phyloP scores from a whole-genome alignment of 2,797 vertebrate genomes.

The Knipowitschia caucasica region DNA sequence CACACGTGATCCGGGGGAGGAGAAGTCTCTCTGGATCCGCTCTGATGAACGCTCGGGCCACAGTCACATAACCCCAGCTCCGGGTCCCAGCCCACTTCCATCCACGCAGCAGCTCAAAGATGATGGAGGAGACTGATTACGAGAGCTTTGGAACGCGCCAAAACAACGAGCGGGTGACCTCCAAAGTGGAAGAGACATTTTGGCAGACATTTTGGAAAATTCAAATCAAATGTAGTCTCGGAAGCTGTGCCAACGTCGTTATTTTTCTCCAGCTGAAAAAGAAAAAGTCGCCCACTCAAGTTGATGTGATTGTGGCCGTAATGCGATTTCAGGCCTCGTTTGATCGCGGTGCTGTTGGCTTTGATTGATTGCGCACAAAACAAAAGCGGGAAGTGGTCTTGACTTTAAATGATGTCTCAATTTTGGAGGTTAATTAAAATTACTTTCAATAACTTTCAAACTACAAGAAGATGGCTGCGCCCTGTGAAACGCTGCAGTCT shows the following conservation, averaged over 20 bases:
- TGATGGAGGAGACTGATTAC: neutral
- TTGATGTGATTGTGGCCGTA: neutral
- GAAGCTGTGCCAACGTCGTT: neutral
- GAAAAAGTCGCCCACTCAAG: neutral
- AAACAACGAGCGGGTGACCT: neutral
- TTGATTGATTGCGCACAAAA: neutral
- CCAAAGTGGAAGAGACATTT: neutral
- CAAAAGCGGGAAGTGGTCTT: neutral
- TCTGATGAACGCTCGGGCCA: conserved; percentile 43
- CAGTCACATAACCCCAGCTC: conserved; percentile 34
- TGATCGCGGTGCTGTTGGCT: neutral
- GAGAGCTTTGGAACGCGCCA: neutral
- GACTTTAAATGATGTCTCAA: neutral
- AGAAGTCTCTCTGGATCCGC: conserved; percentile 8
- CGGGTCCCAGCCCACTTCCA: conserved; percentile 7
- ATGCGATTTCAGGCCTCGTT: conserved; percentile 9
- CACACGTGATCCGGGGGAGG: no score
- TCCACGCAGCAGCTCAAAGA: neutral
- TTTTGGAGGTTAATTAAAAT: neutral
- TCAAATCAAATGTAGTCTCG: neutral
- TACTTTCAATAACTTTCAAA: no score
- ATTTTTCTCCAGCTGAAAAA: no score
- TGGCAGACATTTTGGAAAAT: neutral
- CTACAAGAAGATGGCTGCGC: no score
- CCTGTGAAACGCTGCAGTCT: no score